Percentiles rank a stretch among this genome's conserved stretches.
phyloP scores from a whole-genome alignment of 2,888 invertebrate genomes.

The Callimorpha dominula region DNA sequence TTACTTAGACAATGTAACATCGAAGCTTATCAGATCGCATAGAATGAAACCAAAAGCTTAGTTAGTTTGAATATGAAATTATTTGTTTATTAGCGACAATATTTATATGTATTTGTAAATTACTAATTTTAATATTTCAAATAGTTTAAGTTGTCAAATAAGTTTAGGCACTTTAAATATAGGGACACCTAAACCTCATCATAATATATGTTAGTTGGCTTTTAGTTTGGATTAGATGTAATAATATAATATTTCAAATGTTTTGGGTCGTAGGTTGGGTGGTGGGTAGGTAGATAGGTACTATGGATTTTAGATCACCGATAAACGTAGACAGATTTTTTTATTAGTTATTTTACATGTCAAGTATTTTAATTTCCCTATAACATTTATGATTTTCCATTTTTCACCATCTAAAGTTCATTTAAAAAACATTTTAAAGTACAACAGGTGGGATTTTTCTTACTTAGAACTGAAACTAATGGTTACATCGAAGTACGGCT shows the following conservation, averaged over 20 bases:
- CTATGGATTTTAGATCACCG: too few relatives aligned
- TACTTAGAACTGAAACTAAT: background rate
- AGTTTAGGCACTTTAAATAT: background rate
- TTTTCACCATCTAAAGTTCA: background rate
- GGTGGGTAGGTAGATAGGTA: too few relatives aligned
- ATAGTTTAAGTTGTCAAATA: too few relatives aligned
- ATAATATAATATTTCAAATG: too few relatives aligned
- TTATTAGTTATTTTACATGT: too few relatives aligned
- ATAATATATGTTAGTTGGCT: background rate
- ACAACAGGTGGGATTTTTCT: background rate
- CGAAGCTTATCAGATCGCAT: constrained; percentile 12
- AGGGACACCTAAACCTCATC: too few relatives aligned
- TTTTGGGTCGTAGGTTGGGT: too few relatives aligned
- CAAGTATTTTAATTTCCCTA: too few relatives aligned
- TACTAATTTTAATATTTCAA: background rate
- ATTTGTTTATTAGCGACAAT: background rate
- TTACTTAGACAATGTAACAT: constrained; percentile 13
- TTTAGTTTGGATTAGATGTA: background rate
- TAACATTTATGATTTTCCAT: too few relatives aligned
- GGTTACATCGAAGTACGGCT: background rate
- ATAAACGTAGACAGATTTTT: too few relatives aligned
- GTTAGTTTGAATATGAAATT: background rate
- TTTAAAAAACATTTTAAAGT: background rate
- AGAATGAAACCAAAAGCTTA: background rate
- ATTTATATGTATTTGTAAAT: too few relatives aligned